phyloP scores from a whole-genome alignment of 2,888 invertebrate species.

The Archaeoteleia sp. region DNA sequence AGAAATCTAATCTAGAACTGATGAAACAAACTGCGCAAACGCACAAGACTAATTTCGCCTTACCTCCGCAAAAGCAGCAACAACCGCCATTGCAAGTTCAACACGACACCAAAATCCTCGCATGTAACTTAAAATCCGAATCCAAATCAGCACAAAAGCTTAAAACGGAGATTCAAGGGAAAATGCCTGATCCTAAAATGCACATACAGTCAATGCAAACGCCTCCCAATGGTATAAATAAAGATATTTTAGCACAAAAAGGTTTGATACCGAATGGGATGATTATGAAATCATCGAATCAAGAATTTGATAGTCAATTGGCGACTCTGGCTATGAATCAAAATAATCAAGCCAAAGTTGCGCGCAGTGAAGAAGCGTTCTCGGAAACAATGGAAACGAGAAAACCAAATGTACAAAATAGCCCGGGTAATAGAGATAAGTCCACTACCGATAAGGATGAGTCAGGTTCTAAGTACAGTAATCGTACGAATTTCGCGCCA shows the following conservation, averaged over 20 bases:
- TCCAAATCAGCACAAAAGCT: conserved; percentile 59
- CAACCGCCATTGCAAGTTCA: conserved; percentile 10
- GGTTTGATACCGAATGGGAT: conserved; percentile 60
- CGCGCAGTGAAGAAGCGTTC: conserved; percentile 31
- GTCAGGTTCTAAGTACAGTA: conserved; percentile 14
- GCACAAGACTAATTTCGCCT: conserved; percentile 60
- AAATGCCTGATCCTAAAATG: conserved; percentile 62
- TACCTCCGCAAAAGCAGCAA: conserved; percentile 56
- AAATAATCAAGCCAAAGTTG: conserved; percentile 55
- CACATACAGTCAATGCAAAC: conserved; percentile 61
- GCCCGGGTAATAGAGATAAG: conserved; percentile 19
- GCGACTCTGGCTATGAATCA: conserved; percentile 65
- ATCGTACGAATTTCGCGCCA: not conserved
- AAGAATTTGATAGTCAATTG: conserved; percentile 49
- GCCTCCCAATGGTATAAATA: conserved; percentile 65
- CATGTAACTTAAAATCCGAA: conserved; percentile 54
- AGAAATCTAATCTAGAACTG: conserved; percentile 63
- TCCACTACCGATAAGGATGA: conserved; percentile 4
- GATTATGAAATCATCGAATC: conserved; percentile 54
- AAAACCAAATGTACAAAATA: conserved; percentile 11
- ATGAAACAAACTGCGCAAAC: conserved; percentile 61
- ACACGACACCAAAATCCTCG: conserved; percentile 58
- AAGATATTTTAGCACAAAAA: conserved; percentile 63
- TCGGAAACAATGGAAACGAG: conserved; percentile 22
- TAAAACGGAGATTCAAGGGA: conserved; percentile 67